phyloP scores from a whole-genome alignment of 2,888 invertebrate species.

The Blastobasis adustella region DNA sequence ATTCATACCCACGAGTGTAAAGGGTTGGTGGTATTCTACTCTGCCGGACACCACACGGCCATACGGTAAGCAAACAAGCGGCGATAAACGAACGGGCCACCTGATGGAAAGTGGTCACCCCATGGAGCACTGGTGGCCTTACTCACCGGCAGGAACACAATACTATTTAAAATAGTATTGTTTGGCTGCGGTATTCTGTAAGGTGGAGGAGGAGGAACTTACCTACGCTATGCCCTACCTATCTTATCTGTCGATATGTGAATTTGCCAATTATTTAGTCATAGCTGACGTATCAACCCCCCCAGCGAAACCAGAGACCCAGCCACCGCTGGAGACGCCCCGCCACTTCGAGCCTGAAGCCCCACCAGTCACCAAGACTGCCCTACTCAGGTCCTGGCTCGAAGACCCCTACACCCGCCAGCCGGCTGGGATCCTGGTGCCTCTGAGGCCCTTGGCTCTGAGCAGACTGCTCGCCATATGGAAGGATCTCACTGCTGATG shows the following conservation, averaged over 20 bases:
- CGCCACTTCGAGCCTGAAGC: slow-evolving; percentile 21
- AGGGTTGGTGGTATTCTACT: too few relatives aligned
- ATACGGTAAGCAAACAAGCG: too few relatives aligned
- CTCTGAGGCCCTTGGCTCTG: slow-evolving; percentile 50
- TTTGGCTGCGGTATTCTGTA: too few relatives aligned
- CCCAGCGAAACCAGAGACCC: slow-evolving; percentile 28
- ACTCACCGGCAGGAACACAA: too few relatives aligned
- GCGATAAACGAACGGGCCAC: too few relatives aligned
- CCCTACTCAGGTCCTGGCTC: slow-evolving; percentile 52
- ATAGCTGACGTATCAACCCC: background rate
- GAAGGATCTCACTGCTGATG: slow-evolving; percentile 47
- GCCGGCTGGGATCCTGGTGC: slow-evolving; percentile 61
- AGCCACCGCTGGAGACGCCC: background rate
- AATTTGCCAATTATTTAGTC: background rate
- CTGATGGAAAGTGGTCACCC: too few relatives aligned
- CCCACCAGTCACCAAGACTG: slow-evolving; percentile 30
- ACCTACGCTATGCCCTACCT: too few relatives aligned
- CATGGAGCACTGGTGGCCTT: too few relatives aligned
- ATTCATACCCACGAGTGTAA: too few relatives aligned
- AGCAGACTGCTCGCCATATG: slow-evolving; percentile 56
- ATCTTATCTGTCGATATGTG: background rate
- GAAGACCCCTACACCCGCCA: slow-evolving; percentile 63
- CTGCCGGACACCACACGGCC: too few relatives aligned
- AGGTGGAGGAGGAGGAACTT: too few relatives aligned
- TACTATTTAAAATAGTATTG: too few relatives aligned